phyloP scores from a whole-genome alignment of 2,797 vertebrate genomes.

The Accipiter badius region DNA sequence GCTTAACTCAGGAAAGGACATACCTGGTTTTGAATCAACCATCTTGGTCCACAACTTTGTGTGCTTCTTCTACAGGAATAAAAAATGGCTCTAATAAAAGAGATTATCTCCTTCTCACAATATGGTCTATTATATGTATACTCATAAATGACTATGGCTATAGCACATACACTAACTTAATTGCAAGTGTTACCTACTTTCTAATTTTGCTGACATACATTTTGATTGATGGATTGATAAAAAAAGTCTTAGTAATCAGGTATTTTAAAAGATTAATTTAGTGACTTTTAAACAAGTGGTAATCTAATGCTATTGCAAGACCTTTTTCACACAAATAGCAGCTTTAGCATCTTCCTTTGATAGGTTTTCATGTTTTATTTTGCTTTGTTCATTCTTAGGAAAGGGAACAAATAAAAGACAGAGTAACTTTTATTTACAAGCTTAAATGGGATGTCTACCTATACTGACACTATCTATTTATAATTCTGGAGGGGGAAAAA shows the following conservation, averaged over 20 bases:
- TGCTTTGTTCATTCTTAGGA: background rate
- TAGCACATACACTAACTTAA: background rate
- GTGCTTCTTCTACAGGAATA: background rate
- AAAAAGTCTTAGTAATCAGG: background rate
- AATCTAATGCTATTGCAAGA: background rate
- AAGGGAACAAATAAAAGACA: background rate
- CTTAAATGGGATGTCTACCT: background rate
- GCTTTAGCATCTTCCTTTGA: background rate
- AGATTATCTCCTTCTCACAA: background rate
- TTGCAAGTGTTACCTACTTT: background rate
- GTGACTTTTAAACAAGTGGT: background rate
- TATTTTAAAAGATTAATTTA: background rate
- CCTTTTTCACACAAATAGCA: background rate
- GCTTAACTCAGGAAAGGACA: background rate
- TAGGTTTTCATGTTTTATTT: background rate
- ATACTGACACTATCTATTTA: background rate
- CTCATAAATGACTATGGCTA: background rate
- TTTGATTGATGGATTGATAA: background rate
- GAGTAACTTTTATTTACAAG: background rate
- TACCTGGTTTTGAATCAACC: background rate
- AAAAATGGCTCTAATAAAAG: background rate
- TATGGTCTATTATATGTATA: too few species aligned
- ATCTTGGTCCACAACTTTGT: rapidly evolving
- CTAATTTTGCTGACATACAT: background rate
- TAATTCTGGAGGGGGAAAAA: background rate